Percentiles rank a stretch among this genome's conserved stretches.
phyloP scores from a whole-genome alignment of 2,797 vertebrate species.

The Chromobotia macracanthus region DNA sequence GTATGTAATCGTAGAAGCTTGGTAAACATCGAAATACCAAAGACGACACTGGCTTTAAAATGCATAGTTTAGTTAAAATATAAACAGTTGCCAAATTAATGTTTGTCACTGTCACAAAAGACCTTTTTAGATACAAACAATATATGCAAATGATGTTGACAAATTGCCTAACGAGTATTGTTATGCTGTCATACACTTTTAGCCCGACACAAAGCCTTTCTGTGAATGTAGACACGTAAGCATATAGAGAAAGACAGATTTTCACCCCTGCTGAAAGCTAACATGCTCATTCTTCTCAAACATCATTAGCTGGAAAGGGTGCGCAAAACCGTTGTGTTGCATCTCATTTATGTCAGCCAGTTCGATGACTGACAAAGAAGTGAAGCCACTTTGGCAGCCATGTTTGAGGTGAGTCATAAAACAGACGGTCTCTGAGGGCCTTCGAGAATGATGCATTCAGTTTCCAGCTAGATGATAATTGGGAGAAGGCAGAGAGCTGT shows the following conservation, averaged over 20 bases:
- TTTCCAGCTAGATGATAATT: constrained; percentile 53
- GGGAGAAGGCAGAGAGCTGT: constrained; percentile 43
- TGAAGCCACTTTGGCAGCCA: constrained; percentile 60
- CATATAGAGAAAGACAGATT: constrained; percentile 21
- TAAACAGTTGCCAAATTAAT: constrained; percentile 1
- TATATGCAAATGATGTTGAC: constrained; percentile 38
- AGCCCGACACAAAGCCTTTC: constrained; percentile 35
- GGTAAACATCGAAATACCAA: neutral
- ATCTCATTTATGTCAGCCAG: constrained; percentile 63
- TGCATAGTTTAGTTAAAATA: constrained; percentile 8
- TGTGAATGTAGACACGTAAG: constrained; percentile 16
- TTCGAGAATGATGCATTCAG: constrained; percentile 38
- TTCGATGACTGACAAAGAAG: constrained; percentile 59
- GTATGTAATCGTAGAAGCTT: neutral
- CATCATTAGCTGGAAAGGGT: constrained; percentile 35
- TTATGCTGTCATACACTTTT: constrained; percentile 29
- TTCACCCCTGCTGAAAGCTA: constrained; percentile 24
- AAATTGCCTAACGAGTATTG: constrained; percentile 9
- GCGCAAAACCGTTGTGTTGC: constrained; percentile 35
- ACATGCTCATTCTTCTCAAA: constrained; percentile 17
- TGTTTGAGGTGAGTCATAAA: constrained; percentile 58
- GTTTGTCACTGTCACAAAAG: constrained; percentile 22
- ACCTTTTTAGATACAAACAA: constrained; percentile 19
- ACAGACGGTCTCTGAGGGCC: constrained; percentile 48
- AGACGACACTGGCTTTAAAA: neutral